phyloP scores from a whole-genome alignment of 23 tunicate species.

The Corella eumyota region DNA sequence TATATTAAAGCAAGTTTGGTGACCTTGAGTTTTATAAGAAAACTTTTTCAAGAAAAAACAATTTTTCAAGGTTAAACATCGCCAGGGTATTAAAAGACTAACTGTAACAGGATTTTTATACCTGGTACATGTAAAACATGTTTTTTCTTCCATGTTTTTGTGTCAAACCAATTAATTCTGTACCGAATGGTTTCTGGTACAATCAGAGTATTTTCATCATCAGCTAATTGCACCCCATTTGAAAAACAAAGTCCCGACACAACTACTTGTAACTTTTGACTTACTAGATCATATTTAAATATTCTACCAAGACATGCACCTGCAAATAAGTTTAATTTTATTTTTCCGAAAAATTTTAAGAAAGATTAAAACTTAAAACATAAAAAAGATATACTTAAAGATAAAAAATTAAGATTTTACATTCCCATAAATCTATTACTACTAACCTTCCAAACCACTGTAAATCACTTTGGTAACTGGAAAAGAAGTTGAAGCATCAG shows the following conservation, averaged over 20 bases:
- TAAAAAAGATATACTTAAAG: not conserved
- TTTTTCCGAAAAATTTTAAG: not conserved
- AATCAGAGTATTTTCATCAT: constrained; percentile 34
- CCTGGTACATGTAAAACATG: constrained; percentile 28
- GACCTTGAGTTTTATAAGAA: no score
- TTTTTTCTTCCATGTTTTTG: constrained; percentile 23
- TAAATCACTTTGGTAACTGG: constrained; percentile 6
- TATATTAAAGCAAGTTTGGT: no score
- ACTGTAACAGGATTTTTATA: no score
- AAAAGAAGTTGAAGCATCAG: constrained; percentile 24
- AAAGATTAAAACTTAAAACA: not conserved
- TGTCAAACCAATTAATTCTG: constrained; percentile 43
- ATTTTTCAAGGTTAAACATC: no score
- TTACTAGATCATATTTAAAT: constrained; percentile 11
- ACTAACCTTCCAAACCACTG: constrained; percentile 29
- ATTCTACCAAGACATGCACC: constrained; percentile 47
- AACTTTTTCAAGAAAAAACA: no score
- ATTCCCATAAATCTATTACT: not conserved
- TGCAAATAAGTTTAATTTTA: not conserved
- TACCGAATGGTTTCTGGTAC: constrained; percentile 41
- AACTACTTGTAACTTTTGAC: constrained; percentile 11
- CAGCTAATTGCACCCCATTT: constrained; percentile 49
- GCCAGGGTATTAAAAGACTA: no score
- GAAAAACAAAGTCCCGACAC: constrained; percentile 37
- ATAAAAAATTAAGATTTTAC: not conserved